phyloP scores from a whole-genome alignment of 2,888 invertebrate species.

The Linnaemya tessellans region DNA sequence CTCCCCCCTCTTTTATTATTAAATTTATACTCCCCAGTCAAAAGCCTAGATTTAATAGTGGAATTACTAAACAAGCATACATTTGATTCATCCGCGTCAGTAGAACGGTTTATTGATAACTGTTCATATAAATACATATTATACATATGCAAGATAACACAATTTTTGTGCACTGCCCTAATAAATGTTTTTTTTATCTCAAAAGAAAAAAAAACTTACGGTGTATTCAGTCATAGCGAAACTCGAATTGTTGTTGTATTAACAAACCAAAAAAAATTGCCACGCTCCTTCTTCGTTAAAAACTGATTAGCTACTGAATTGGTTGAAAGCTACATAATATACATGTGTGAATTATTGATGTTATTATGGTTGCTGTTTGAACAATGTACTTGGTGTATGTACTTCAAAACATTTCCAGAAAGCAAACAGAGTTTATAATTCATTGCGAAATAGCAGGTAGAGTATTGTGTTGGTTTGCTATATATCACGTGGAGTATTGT shows the following conservation, averaged over 20 bases:
- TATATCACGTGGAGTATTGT: constrained; percentile 6
- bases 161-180: constrained; percentile 18
- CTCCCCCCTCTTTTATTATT: constrained; percentile 19
- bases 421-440: background rate
- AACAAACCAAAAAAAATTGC: background rate
- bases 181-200: constrained; percentile 30
- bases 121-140: constrained; percentile 13
- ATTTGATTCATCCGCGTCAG: constrained; percentile 30
- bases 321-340: constrained; percentile 9
- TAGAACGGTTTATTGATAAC: constrained; percentile 26
- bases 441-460: no score
- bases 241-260: constrained; percentile 11
- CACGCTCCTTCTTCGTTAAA: constrained; percentile 8
- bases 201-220: constrained; percentile 20
- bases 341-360: constrained; percentile 29
- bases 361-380: constrained; percentile 21
- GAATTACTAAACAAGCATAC: constrained; percentile 31
- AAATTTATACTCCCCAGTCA: constrained; percentile 25
- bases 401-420: constrained; percentile 1
- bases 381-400: constrained; percentile 4
- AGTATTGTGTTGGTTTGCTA: background rate
- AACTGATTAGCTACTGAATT: constrained; percentile 10
- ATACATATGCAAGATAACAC: constrained; percentile 16
- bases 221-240: constrained; percentile 11
- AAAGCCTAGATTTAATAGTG: constrained; percentile 24